Percentiles rank a stretch among this genome's conserved stretches.
phyloP scores from a whole-genome alignment of 2,113 vertebrate species.

The Phalacrocorax aristotelis region DNA sequence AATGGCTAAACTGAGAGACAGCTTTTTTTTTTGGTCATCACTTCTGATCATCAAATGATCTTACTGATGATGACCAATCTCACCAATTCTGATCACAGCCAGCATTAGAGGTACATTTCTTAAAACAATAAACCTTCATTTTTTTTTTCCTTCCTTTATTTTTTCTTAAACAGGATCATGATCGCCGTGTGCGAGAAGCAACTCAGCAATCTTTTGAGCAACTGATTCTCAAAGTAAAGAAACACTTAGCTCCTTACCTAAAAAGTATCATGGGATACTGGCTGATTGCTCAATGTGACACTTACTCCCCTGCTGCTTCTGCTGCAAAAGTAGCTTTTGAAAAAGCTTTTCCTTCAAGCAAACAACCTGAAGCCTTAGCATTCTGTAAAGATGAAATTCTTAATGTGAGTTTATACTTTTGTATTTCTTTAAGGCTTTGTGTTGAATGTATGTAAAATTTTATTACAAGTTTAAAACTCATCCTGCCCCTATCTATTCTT shows the following conservation, averaged over 20 bases:
- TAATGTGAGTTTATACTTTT: conserved; percentile 79
- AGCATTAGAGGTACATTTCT: not conserved
- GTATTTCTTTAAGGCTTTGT: not conserved
- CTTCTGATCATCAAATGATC: not conserved
- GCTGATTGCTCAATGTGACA: conserved; percentile 96
- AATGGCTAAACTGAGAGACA: not conserved
- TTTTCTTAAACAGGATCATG: conserved; percentile 83
- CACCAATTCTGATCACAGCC: not conserved
- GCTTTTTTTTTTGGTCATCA: not conserved
- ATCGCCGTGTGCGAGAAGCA: conserved; percentile 93
- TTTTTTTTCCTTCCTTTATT: not conserved
- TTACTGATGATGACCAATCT: too few species aligned
- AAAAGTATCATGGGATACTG: conserved; percentile 97
- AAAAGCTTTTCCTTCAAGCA: conserved; percentile 89
- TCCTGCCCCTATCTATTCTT: not conserved
- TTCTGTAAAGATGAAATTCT: conserved; percentile 96
- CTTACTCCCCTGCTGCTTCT: conserved; percentile 89
- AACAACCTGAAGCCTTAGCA: conserved; percentile 91
- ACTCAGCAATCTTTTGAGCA: conserved; percentile 94
- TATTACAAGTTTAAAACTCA: not conserved
- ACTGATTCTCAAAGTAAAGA: conserved; percentile 93
- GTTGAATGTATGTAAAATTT: not conserved
- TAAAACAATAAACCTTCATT: not conserved
- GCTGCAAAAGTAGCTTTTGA: conserved; percentile 90
- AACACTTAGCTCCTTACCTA: conserved; percentile 92